Evolutionary conservation across 1,140 invertebrate species (phyloP).

Genomic region (Eciton burchellii): DNA sequence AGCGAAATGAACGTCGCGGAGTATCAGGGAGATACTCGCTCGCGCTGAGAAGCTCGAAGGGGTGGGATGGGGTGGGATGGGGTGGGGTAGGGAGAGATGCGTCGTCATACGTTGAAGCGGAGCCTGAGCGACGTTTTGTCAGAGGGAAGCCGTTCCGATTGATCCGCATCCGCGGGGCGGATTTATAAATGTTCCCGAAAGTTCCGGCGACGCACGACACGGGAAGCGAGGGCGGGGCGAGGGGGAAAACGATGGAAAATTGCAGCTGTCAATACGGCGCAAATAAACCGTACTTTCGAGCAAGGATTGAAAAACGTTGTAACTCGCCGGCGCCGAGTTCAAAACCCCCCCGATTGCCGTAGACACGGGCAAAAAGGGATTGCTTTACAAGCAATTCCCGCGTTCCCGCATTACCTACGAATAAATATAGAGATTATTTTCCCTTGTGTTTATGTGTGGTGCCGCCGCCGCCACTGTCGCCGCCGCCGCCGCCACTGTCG

Average conservation of each 20-base stretch:
- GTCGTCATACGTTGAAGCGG: not conserved
- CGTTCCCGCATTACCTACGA: not conserved
- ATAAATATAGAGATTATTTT: slow-evolving; percentile 41
- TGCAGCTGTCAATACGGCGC: slow-evolving; percentile 40
- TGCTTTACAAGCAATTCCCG: slow-evolving; percentile 20
- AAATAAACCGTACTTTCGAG: slow-evolving; percentile 44
- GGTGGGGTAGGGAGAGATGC: too few species aligned
- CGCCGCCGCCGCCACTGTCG: too few species aligned
- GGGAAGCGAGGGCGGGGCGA: not conserved
- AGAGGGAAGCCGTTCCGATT: not conserved
- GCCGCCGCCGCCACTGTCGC: too few species aligned
- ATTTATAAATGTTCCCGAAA: slow-evolving; percentile 18
- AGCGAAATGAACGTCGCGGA: too few species aligned
- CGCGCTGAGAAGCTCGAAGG: too few species aligned
- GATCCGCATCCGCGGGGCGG: too few species aligned
- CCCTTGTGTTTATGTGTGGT: not conserved
- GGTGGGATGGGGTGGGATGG: too few species aligned
- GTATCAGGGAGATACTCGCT: too few species aligned
- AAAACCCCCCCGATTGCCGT: slow-evolving; percentile 14
- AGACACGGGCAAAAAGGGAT: slow-evolving; percentile 31
- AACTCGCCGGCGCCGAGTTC: slow-evolving; percentile 27
- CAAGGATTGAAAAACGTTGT: slow-evolving; percentile 45
- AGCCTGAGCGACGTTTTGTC: not conserved
- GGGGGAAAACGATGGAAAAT: slow-evolving; percentile 42
- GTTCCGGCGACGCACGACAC: not conserved